Percentiles rank a stretch among this genome's conserved stretches.
phyloP scores from a whole-genome alignment of 2,797 vertebrate genomes.

The Eulemur coronatus region DNA sequence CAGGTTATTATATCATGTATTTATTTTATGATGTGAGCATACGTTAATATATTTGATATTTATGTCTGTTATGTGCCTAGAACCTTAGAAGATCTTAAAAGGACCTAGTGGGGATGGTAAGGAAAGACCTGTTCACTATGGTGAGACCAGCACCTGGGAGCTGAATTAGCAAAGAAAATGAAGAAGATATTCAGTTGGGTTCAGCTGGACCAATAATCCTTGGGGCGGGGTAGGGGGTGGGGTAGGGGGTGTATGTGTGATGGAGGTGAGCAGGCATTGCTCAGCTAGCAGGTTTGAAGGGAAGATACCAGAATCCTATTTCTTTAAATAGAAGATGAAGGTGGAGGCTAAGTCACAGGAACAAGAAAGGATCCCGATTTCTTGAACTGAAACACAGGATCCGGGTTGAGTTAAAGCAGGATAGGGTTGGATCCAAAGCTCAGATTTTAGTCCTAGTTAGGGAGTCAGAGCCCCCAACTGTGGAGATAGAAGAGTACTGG shows the following conservation, averaged over 20 bases:
- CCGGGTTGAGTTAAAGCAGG: background rate
- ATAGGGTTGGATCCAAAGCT: background rate
- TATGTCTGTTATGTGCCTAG: background rate
- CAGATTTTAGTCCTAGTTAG: background rate
- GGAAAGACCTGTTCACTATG: background rate
- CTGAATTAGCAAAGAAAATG: background rate
- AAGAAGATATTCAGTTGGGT: background rate
- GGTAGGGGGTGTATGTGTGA: too few relatives aligned
- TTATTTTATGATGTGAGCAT: background rate
- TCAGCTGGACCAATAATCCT: background rate
- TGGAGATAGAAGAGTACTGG: background rate
- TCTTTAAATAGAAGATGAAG: background rate
- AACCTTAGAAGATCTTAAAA: conserved; percentile 5
- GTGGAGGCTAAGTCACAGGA: background rate
- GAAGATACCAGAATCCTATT: background rate
- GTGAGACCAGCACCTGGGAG: background rate
- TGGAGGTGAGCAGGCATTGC: background rate
- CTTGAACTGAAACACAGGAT: background rate
- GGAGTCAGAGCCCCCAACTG: background rate
- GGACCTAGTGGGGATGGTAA: background rate
- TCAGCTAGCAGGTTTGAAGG: background rate
- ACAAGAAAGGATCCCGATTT: background rate
- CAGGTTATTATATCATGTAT: background rate
- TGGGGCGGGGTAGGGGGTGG: too few relatives aligned
- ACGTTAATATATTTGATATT: background rate